phyloP scores from a whole-genome alignment of 2,797 vertebrate genomes.

The Trachops cirrhosus region DNA sequence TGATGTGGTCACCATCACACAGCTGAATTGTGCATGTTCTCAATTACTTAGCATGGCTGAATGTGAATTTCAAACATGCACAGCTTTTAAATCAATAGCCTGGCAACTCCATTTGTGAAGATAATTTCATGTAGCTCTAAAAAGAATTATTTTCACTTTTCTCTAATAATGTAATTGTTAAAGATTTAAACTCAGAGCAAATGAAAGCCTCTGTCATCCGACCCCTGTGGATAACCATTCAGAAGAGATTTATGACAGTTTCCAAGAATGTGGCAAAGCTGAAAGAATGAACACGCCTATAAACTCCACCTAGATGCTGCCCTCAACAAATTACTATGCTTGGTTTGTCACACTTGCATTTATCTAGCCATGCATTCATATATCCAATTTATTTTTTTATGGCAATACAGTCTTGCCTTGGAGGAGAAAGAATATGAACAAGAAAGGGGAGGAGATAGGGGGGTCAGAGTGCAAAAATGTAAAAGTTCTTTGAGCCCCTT shows the following conservation, averaged over 20 bases:
- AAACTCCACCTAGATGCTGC: neutral
- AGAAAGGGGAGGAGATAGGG: neutral
- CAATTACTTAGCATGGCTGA: neutral
- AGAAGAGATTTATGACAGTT: neutral
- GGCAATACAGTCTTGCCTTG: neutral
- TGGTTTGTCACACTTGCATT: neutral
- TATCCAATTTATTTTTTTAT: neutral
- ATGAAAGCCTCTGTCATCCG: neutral
- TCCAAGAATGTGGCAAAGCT: neutral
- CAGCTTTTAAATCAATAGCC: neutral
- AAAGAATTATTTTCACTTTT: neutral
- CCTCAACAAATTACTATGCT: neutral
- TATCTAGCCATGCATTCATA: neutral
- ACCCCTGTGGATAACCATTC: neutral
- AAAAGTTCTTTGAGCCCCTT: neutral
- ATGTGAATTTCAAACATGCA: slow-evolving; percentile 2
- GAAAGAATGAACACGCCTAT: neutral
- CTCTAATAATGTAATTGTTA: slow-evolving; percentile 5
- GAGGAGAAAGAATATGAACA: neutral
- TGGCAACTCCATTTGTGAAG: neutral
- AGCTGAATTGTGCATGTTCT: neutral
- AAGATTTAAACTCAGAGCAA: neutral
- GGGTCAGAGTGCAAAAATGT: neutral
- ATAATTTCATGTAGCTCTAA: neutral
- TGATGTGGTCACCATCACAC: neutral